Percentiles rank a stretch among this genome's conserved stretches.
These are phyloP conservation scores for Urocolius indicus DNA, from an alignment of 2,113 vertebrate species.

Conservation along the genomic window DNA sequence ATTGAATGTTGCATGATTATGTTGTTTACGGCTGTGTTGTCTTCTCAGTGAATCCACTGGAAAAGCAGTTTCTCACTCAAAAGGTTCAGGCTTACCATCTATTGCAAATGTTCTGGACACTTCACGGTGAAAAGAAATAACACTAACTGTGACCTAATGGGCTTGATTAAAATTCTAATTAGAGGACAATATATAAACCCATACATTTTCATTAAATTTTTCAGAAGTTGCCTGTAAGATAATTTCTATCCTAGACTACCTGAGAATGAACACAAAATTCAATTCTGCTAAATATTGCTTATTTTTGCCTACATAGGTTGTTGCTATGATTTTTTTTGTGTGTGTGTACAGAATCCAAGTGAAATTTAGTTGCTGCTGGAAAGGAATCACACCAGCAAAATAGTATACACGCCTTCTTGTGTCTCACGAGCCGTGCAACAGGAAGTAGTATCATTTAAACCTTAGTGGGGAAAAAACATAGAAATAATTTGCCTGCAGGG, in stretches of 20 bases:
- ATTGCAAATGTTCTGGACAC: neutral
- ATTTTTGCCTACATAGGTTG: neutral
- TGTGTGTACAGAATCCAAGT: neutral
- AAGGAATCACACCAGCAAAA: neutral
- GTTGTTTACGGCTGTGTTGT: neutral
- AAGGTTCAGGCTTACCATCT: neutral
- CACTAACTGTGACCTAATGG: neutral
- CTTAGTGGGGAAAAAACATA: rapidly evolving
- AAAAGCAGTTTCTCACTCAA: neutral
- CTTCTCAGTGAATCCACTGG: neutral
- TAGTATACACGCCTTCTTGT: neutral
- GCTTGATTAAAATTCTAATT: neutral
- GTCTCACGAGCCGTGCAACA: neutral
- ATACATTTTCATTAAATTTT: neutral
- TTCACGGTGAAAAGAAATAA: neutral
- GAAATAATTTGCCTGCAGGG: neutral
- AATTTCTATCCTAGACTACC: neutral
- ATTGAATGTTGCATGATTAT: neutral
- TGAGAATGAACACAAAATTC: neutral
- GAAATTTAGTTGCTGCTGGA: neutral
- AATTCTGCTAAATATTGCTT: neutral
- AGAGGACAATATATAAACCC: neutral
- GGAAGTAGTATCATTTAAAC: neutral
- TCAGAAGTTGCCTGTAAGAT: neutral
- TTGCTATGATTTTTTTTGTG: neutral